Evolutionary conservation across 2,888 invertebrate species (phyloP).

Genomic region (Tipula unca): DNA sequence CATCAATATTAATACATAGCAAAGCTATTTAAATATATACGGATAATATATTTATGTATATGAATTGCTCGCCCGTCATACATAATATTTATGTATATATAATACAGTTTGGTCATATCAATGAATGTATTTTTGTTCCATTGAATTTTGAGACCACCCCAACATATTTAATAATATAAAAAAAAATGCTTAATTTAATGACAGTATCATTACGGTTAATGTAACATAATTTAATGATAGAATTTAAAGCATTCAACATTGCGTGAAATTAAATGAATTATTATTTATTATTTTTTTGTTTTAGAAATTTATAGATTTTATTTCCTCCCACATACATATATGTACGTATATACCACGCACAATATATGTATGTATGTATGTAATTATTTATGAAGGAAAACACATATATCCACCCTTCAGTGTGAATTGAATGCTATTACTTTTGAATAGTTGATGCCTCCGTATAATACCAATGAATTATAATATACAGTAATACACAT

Average conservation of each 20-base stretch:
- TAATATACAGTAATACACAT: too few species aligned
- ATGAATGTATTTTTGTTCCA: not conserved
- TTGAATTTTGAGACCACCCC: not conserved
- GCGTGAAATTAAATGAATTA: slow-evolving; percentile 8
- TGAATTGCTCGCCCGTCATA: too few species aligned
- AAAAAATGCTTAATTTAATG: not conserved
- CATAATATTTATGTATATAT: not conserved
- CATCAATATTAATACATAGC: not conserved
- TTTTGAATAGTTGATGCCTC: too few species aligned
- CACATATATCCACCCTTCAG: not conserved
- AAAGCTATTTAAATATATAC: not conserved
- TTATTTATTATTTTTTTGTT: not conserved
- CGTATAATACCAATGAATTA: too few species aligned
- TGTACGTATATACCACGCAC: not conserved
- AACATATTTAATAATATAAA: not conserved
- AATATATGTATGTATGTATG: not conserved
- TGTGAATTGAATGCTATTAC: not conserved
- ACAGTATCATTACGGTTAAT: not conserved
- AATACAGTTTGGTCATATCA: not conserved
- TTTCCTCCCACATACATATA: not conserved
- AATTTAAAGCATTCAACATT: not conserved
- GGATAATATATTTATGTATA: too few species aligned
- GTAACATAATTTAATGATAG: not conserved
- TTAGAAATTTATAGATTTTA: not conserved
- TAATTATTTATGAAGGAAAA: not conserved